Evolutionary conservation across 2,888 invertebrate species (phyloP).

Genomic region (Spatulosminthurus flaviceps): DNA sequence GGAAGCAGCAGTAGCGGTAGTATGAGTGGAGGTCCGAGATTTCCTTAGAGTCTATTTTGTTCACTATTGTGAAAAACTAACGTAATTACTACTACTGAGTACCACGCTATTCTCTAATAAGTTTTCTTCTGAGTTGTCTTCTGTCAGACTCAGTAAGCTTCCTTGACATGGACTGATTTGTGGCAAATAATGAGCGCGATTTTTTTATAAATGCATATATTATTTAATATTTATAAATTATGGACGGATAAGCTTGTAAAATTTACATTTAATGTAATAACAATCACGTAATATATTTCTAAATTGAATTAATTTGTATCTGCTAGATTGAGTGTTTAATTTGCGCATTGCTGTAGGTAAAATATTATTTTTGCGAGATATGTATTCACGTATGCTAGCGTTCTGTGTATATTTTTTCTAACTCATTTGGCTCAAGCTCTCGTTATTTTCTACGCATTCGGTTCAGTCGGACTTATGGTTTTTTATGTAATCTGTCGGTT

Average conservation of each 20-base stretch:
- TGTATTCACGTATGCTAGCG: neutral
- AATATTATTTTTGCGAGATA: too few species aligned
- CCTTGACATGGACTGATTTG: conserved; percentile 3
- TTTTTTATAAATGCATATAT: neutral
- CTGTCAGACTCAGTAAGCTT: neutral
- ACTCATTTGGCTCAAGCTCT: neutral
- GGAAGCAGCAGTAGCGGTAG: conserved; percentile 45
- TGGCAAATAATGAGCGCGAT: neutral
- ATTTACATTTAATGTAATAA: neutral
- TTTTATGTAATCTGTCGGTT: too few species aligned
- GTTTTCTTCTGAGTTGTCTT: too few species aligned
- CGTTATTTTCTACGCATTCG: neutral
- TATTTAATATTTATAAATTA: neutral
- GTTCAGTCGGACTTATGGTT: neutral
- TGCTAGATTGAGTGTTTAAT: too few species aligned
- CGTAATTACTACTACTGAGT: too few species aligned
- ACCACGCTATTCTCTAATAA: too few species aligned
- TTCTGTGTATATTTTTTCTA: neutral
- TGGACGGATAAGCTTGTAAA: neutral
- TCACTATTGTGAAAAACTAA: neutral
- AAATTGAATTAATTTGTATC: neutral
- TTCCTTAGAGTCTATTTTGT: conserved; percentile 15
- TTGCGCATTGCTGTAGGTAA: too few species aligned
- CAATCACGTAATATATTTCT: neutral
- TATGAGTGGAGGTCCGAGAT: conserved; percentile 24